Conservation (phyloP, 2,888 invertebrate species). For the Rhyacophila evoluta region DNA sequence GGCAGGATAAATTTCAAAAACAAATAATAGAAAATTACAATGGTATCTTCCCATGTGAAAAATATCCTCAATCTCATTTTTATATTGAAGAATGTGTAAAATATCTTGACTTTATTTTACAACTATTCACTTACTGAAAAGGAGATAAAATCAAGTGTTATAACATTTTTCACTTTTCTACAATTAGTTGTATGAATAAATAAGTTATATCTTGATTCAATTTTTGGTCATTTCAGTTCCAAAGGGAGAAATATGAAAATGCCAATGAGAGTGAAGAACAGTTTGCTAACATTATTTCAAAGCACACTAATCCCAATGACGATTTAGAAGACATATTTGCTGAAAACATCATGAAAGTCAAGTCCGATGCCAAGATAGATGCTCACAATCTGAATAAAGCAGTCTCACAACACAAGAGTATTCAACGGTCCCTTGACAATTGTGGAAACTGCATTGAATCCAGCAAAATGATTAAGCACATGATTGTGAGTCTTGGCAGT, state of each 20-base stretch:
- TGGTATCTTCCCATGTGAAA: too few species aligned
- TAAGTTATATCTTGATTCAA: constrained; percentile 60
- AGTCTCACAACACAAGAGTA: constrained; percentile 78
- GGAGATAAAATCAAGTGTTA: too few species aligned
- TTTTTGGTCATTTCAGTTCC: constrained; percentile 71
- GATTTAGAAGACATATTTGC: constrained; percentile 90
- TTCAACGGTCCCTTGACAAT: constrained; percentile 79
- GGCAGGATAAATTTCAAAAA: too few species aligned
- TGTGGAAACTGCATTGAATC: constrained; percentile 90
- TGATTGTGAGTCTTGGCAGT: constrained; percentile 83
- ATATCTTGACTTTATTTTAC: too few species aligned
- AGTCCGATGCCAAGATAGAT: constrained; percentile 72
- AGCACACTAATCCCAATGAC: constrained; percentile 74
- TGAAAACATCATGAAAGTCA: constrained; percentile 78
- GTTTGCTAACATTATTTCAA: constrained; percentile 80
- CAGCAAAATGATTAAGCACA: constrained; percentile 82
- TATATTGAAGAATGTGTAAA: too few species aligned
- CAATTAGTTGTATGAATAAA: too few species aligned
- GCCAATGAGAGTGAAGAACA: constrained; percentile 85
- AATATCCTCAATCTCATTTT: too few species aligned
- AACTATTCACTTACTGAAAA: too few species aligned
- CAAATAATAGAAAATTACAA: too few species aligned
- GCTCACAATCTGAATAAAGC: constrained; percentile 75
- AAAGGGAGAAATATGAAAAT: constrained; percentile 83
- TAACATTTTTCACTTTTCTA: too few species aligned